Percentiles rank a stretch among this genome's conserved stretches.
phyloP scores from a whole-genome alignment of 2,113 vertebrate species.

The Aleadryas rufinucha region DNA sequence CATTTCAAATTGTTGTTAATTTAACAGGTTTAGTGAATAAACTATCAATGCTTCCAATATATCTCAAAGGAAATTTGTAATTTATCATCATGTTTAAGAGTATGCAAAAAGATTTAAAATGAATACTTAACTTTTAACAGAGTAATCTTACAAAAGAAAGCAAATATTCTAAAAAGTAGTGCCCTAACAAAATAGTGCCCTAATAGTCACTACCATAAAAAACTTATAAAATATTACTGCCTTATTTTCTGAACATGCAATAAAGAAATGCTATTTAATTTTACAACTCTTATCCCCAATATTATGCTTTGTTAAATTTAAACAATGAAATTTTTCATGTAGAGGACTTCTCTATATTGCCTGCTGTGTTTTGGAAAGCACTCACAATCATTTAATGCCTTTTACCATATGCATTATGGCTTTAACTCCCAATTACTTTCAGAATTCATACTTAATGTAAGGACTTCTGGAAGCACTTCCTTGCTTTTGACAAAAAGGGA shows the following conservation, averaged over 20 bases:
- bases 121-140: background rate
- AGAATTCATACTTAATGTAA: background rate
- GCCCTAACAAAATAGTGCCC: background rate
- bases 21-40: background rate
- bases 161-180: background rate
- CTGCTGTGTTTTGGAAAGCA: background rate
- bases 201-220: background rate
- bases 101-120: background rate
- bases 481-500: background rate
- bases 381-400: background rate
- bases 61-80: background rate
- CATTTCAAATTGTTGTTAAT: background rate
- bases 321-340: background rate
- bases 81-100: background rate
- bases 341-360: background rate
- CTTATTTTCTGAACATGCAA: background rate
- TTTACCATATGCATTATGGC: background rate
- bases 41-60: background rate
- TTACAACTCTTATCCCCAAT: background rate
- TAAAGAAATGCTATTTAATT: background rate
- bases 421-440: background rate
- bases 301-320: background rate
- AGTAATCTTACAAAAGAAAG: background rate
- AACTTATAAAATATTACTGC: background rate
- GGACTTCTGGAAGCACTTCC: background rate